phyloP scores from a whole-genome alignment of 2,797 vertebrate species.

The Mustela erminea region DNA sequence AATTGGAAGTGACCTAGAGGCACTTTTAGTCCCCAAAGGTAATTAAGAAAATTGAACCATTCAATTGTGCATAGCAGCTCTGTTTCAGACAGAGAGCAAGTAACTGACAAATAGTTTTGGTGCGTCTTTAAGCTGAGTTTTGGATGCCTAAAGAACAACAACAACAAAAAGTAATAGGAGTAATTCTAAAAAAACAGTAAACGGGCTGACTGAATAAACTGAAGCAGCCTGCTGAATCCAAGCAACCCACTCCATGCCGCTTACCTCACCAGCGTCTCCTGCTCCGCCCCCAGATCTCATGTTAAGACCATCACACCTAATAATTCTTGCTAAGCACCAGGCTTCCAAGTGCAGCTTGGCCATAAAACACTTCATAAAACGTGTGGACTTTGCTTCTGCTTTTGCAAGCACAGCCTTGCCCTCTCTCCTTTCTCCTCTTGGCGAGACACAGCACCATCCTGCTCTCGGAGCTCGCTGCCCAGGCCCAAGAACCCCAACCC shows the following conservation, averaged over 20 bases:
- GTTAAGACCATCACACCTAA: conserved; percentile 66
- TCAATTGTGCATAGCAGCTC: background rate
- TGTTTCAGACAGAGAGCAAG: background rate
- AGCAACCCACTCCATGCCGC: accelerated
- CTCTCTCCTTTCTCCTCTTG: background rate
- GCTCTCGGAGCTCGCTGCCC: background rate
- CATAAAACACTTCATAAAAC: conserved; percentile 79
- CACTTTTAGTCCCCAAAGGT: background rate
- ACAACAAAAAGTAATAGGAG: background rate
- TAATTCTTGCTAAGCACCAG: conserved; percentile 69
- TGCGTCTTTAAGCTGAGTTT: conserved; percentile 33
- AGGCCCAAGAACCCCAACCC: background rate
- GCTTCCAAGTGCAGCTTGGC: conserved; percentile 12
- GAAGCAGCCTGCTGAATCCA: background rate
- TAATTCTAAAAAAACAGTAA: background rate
- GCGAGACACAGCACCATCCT: background rate
- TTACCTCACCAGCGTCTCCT: background rate
- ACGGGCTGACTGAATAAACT: background rate
- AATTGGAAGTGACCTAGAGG: background rate
- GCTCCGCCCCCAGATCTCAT: background rate
- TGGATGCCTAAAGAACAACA: background rate
- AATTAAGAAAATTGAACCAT: background rate
- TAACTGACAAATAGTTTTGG: background rate
- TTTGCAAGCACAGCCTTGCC: background rate
- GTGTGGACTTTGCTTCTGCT: background rate